Base-by-base conservation (phyloP, 2,888 invertebrate species). In the Chloroclysta siterata region DNA sequence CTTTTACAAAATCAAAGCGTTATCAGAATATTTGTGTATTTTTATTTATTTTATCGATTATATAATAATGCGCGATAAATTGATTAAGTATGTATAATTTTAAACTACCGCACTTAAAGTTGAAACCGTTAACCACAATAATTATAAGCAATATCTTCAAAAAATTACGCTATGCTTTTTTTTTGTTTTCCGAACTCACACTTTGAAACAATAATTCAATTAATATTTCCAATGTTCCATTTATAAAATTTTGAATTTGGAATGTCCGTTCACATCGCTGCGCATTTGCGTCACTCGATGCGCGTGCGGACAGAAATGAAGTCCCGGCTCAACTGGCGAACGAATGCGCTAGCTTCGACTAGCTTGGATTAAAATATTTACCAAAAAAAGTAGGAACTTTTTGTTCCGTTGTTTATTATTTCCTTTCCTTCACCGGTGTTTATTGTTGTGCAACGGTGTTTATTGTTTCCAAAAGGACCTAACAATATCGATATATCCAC, bases 231-330 rank as follows among this genome's bases (percentile, higher is more conserved):
- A 59, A 33, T 15, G 51, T 42, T 53, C 29, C 28, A 50, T 42
- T 55, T 64, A 51, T 46, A 42, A 58, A 54, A 51, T 57, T 65
- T 68, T 50, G 44, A 65, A 66, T 65, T 69, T 67, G 1, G 56
- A 64, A 62, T 22, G 59, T 60, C 54, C 61, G 70, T 47, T 56
- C 15, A 65, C 69, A 77, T 73, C 72, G 76, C 71, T 82, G 77
- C 78, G 79, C 79, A 63, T 53, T 66, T 61, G 74, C 77, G 70
- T 64, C 75, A 66, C 72, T 75, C 73, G 72, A 73, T 65, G 70
- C 79, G 73, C 84, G 84, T 79, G 76, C 76, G 73, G 63, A 66
- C 71, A 55, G 62, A 57, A 62, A 58, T 68, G 66, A 68, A 66
- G 67, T 59, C 81, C 69, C 72, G 69, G 50, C 64, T 60, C 66